Evolutionary conservation across 2,113 vertebrate genomes (phyloP), one percentile per base, ranked within the genome.

Genomic region (Prunella himalayana): DNA sequence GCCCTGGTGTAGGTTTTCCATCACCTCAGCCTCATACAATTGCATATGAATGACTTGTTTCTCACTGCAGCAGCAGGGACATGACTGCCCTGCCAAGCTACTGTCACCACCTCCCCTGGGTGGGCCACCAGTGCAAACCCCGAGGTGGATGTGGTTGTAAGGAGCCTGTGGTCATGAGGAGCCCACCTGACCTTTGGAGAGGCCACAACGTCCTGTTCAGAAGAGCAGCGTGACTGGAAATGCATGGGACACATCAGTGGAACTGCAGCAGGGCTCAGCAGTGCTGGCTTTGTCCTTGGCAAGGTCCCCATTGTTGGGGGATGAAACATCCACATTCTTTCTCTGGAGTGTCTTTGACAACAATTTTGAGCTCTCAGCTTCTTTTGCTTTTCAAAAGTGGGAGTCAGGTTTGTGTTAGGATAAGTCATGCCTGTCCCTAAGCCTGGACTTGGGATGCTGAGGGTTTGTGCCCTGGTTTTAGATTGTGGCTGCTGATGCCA

Each of bases 21-120:
- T 80, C 45, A 22, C 75, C 75, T 82, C 6, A 0, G 19, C 78
- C 75, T 92, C n/a, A 1, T 37, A 73, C 88, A 56, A 56, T 92
- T 92, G 88, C 92, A 86, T 89, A 60, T 93, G 92, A 92, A 80
- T 91, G 87, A 85, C 82, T 86, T 66, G 88, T 77, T 86, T 59
- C 80, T 70, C 14, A 1, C 0, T 0, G n/a, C 57, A 60, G 44
- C 47, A 75, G 25, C 0, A 0, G n/a, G 47, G 73, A 65, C 1
- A 0, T 56, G 18, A 27, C 17, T 23, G 49, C 19, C 63, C 50
- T 90, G 90, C 84, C 90, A 85, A 44, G n/a, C 73, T 82, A 73
- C 81, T 23, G 8, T 94, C 73, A 39, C 61, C 64, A 57, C 54
- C 59, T 91, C 11, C 79, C 22, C 53, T 3, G 1, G 64, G 47